Base-by-base conservation (phyloP, 2,888 invertebrate species). In the Chymomyza fuscimana region DNA sequence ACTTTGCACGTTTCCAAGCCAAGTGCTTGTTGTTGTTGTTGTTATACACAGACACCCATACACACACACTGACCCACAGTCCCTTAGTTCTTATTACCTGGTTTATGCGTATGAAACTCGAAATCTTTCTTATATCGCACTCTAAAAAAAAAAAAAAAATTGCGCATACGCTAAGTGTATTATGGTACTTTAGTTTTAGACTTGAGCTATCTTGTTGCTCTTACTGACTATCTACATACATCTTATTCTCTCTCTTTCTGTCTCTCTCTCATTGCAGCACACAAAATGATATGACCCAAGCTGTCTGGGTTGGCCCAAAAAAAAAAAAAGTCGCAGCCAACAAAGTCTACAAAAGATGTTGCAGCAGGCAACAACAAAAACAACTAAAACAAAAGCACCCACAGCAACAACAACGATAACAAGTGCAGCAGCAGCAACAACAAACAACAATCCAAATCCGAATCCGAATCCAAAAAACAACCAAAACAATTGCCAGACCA, bases 1-100 rank as follows among this genome's bases (percentile, higher is more conserved):
- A 86, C 86, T 81, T 81, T 78, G 84, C 83, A 83, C 84, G 84
- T 86, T 76, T 66, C 70, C 72, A 51, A 54, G 51, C 73, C 65
- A 74, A 74, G 79, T 76, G 71, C 71, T 16, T 50, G 15, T 22
- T 40, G 36, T 36, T 6, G 6, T 7, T 36, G 36, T 36, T 36
- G 36, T 25, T 25, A 32, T 9, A 32, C 32, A 32, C 32, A 5
- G 1, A 32, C 32, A 32, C 62, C 19, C 4, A 22, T 1, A 22
- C n/a, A 22, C 63, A 36, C 19, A 63, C 63, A 12, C 56, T 40
- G 19, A 22, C 46, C 9, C 54, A 40, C 22, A 46, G 40, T 12
- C 40, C 40, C 10, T 46, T 10, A 46, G 12, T 46, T 32, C 32
- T 25, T 32, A 32, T 5, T 32, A 32, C 1, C 32, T 32, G 32